phyloP scores from a whole-genome alignment of 64 coral and sea anemone species.

The Pocillopora verrucosa region DNA sequence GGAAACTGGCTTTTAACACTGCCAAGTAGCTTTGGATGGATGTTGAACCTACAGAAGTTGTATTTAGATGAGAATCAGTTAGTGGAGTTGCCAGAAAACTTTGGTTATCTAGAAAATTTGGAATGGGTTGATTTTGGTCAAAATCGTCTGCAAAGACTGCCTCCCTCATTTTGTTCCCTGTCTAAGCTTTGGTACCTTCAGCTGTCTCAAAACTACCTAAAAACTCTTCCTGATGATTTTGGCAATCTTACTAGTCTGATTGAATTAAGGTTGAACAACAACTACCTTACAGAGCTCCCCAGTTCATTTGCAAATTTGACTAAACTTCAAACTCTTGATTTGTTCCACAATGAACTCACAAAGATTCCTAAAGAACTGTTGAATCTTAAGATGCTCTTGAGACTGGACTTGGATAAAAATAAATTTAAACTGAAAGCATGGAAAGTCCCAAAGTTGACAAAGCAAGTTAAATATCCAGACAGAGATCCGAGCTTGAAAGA shows the following conservation, averaged over 20 bases:
- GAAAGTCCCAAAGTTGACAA: conserved; percentile 85
- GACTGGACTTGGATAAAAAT: conserved; percentile 93
- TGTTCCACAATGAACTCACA: conserved; percentile 75
- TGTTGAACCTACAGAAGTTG: conserved; percentile 68
- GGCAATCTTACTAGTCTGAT: conserved; percentile 75
- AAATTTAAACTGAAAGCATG: conserved; percentile 80
- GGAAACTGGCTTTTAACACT: conserved; percentile 87
- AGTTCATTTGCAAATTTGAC: conserved; percentile 75
- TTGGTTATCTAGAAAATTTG: conserved; percentile 73
- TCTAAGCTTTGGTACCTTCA: conserved; percentile 86
- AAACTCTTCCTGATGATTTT: conserved; percentile 76
- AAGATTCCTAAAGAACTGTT: conserved; percentile 81
- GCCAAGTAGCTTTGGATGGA: conserved; percentile 77
- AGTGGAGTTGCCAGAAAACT: conserved; percentile 69
- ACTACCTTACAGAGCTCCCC: conserved; percentile 67
- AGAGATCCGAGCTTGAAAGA: conserved; percentile 75
- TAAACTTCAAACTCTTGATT: conserved; percentile 80
- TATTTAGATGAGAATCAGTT: conserved; percentile 95
- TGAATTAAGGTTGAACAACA: conserved; percentile 79
- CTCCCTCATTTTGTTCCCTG: conserved; percentile 81
- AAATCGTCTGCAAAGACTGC: conserved; percentile 67
- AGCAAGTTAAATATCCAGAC: conserved; percentile 67
- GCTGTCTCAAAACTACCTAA: conserved; percentile 88
- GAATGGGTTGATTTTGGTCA: conserved; percentile 96
- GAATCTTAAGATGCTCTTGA: conserved; percentile 68